These are phyloP conservation scores for Leptura quadrifasciata DNA, from an alignment of 2,888 invertebrate genomes.

Conservation along the genomic window DNA sequence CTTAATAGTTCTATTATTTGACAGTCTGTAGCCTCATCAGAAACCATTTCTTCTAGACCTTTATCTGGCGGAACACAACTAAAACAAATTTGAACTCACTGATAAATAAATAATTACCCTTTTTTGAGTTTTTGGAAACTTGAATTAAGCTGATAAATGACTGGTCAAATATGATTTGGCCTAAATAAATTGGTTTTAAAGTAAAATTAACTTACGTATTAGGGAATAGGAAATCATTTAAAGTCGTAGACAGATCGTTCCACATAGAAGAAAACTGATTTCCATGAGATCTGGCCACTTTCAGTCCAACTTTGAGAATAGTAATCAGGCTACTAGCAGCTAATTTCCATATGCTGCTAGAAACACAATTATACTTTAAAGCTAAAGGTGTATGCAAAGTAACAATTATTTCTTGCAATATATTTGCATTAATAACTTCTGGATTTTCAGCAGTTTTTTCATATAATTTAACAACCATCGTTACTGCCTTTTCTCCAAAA, in stretches of 20 bases:
- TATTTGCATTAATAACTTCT: slow-evolving; percentile 83
- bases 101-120: neutral
- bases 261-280: slow-evolving; percentile 87
- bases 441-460: slow-evolving; percentile 83
- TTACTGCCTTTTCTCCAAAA: slow-evolving; percentile 88
- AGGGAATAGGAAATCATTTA: slow-evolving; percentile 95
- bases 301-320: slow-evolving; percentile 89
- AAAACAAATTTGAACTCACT: slow-evolving; percentile 44
- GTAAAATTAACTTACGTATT: slow-evolving; percentile 77
- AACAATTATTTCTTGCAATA: slow-evolving; percentile 81
- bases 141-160: neutral
- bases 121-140: too few relatives aligned
- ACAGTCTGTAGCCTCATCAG: slow-evolving; percentile 88
- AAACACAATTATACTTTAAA: slow-evolving; percentile 88
- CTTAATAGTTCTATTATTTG: slow-evolving; percentile 88
- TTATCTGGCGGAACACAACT: slow-evolving; percentile 77
- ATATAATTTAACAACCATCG: slow-evolving; percentile 85
- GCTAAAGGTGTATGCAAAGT: slow-evolving; percentile 84
- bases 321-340: slow-evolving; percentile 85
- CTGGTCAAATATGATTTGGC: neutral
- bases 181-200: neutral
- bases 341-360: slow-evolving; percentile 88
- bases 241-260: slow-evolving; percentile 88
- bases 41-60: slow-evolving; percentile 77
- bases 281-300: slow-evolving; percentile 87